Percentiles rank a stretch among this genome's conserved stretches.
Conservation (phyloP, 2,888 invertebrate genomes). For the Amiota communis region DNA sequence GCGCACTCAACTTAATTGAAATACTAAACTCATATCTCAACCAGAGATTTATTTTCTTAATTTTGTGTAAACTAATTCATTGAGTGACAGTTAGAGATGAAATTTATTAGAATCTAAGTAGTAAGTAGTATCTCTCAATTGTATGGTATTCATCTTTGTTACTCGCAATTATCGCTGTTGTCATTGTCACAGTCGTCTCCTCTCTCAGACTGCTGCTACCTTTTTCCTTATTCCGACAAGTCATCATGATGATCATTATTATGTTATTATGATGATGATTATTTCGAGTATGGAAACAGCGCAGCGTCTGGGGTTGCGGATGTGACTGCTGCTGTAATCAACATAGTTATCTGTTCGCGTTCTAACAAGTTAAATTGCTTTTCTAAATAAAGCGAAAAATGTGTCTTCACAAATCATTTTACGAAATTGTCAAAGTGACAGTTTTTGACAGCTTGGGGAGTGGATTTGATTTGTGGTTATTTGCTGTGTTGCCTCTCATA, state of each 20-base stretch:
- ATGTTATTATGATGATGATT: not conserved
- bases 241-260: not conserved
- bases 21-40: not conserved
- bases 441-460: conserved; percentile 27
- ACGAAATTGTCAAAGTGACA: conserved; percentile 27
- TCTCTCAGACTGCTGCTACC: not conserved
- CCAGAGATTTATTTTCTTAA: not conserved
- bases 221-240: not conserved
- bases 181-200: not conserved
- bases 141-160: not conserved
- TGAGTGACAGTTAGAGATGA: not conserved
- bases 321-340: conserved; percentile 4
- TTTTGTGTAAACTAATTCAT: conserved; percentile 8
- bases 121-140: not conserved
- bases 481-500: not conserved
- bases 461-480: conserved; percentile 28
- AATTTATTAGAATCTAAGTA: not conserved
- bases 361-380: conserved; percentile 15
- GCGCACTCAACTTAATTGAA: not conserved
- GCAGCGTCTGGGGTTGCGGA: not conserved
- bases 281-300: too few relatives aligned
- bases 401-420: conserved; percentile 27
- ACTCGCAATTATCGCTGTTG: not conserved
- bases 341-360: conserved; percentile 23
- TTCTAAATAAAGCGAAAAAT: conserved; percentile 27